phyloP scores from a whole-genome alignment of 2,113 vertebrate species.

The Sphaerodactylus townsendi region DNA sequence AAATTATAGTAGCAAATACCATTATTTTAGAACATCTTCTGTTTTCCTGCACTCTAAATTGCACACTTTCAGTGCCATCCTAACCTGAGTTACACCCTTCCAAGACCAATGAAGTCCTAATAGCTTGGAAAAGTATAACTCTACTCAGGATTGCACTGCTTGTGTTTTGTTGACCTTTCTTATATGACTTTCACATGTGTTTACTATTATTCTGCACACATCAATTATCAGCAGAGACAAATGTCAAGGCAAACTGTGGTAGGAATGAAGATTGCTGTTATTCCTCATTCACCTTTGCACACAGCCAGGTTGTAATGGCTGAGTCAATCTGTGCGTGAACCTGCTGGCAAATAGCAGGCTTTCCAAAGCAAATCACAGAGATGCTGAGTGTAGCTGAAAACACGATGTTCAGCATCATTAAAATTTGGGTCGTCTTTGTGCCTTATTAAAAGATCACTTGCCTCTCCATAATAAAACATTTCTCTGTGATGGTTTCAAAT shows the following conservation, averaged over 20 bases:
- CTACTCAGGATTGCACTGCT: background rate
- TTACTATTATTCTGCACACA: conserved; percentile 19
- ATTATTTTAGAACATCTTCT: background rate
- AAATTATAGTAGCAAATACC: background rate
- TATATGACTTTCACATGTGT: conserved; percentile 7
- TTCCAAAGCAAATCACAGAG: conserved; percentile 71
- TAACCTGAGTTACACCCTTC: too few species aligned
- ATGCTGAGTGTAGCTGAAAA: conserved; percentile 68
- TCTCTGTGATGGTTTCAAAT: conserved; percentile 73
- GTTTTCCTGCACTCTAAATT: background rate
- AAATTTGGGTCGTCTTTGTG: conserved; percentile 69
- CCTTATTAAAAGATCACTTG: conserved; percentile 67
- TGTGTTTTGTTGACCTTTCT: conserved; percentile 4
- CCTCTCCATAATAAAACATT: conserved; percentile 68
- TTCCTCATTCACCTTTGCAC: conserved; percentile 65
- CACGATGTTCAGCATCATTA: conserved; percentile 71
- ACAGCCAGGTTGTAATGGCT: conserved; percentile 63
- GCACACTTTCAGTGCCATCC: background rate
- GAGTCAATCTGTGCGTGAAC: conserved; percentile 68
- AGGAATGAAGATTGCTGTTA: conserved; percentile 58
- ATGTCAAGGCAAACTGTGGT: conserved; percentile 56
- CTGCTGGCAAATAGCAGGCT: conserved; percentile 75
- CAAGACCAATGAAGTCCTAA: too few species aligned
- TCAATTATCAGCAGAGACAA: conserved; percentile 21
- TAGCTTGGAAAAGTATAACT: too few species aligned